phyloP scores from a whole-genome alignment of 2,888 invertebrate genomes.

The Liodrosophila aerea region DNA sequence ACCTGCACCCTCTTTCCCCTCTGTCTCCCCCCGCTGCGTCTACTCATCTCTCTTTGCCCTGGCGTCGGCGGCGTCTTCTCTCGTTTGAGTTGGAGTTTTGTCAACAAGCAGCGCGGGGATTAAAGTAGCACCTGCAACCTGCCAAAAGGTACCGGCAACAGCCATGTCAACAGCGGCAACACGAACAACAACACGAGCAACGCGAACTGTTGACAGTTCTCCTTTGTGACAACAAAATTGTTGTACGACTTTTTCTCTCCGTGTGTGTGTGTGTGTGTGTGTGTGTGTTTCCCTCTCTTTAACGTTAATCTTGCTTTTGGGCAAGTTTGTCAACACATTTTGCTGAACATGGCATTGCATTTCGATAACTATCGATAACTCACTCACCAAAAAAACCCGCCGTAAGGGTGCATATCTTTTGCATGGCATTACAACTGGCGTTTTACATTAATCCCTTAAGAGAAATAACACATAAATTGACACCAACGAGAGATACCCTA shows the following conservation, averaged over 20 bases:
- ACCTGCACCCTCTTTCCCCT: slow-evolving; percentile 7
- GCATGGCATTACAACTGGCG: slow-evolving; percentile 33
- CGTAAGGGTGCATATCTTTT: slow-evolving; percentile 47
- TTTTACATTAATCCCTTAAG: slow-evolving; percentile 26
- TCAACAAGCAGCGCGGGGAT: slow-evolving; percentile 71
- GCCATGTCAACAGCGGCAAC: slow-evolving; percentile 19
- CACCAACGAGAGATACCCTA: too few relatives aligned
- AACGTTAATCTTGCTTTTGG: slow-evolving; percentile 28
- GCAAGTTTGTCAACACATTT: slow-evolving; percentile 71
- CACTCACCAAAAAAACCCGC: slow-evolving; percentile 4
- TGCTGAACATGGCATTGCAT: slow-evolving; percentile 40
- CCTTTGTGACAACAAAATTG: slow-evolving; percentile 73
- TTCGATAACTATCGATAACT: slow-evolving; percentile 59
- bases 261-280: neutral
- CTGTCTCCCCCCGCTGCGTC: too few relatives aligned
- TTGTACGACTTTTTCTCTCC: slow-evolving; percentile 43
- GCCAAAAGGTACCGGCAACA: slow-evolving; percentile 44
- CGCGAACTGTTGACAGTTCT: slow-evolving; percentile 65
- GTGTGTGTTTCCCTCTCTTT: slow-evolving; percentile 8
- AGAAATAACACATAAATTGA: too few relatives aligned
- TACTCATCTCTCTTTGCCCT: slow-evolving; percentile 2
- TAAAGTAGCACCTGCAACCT: slow-evolving; percentile 68
- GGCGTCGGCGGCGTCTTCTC: slow-evolving; percentile 8
- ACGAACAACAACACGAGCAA: slow-evolving; percentile 10
- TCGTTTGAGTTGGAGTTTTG: slow-evolving; percentile 38